phyloP scores from a whole-genome alignment of 2,797 vertebrate genomes.

The Crenichthys baileyi region DNA sequence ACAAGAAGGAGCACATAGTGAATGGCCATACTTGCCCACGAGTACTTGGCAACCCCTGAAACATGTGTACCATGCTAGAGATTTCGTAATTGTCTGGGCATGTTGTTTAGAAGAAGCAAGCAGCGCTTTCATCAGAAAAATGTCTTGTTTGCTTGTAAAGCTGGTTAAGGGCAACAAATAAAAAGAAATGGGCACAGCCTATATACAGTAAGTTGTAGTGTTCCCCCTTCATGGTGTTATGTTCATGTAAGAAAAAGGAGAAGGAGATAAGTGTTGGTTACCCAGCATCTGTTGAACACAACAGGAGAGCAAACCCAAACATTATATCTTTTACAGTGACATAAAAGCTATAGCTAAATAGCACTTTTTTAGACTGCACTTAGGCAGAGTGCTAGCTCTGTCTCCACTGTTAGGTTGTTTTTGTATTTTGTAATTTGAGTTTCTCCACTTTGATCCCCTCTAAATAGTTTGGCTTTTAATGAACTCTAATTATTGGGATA shows the following conservation, averaged over 20 bases:
- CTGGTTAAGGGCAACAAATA: neutral
- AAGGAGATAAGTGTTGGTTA: neutral
- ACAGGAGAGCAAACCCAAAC: neutral
- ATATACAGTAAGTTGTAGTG: neutral
- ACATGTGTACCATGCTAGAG: slow-evolving; percentile 5
- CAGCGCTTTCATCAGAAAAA: slow-evolving; percentile 8
- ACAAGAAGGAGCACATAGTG: slow-evolving; percentile 2
- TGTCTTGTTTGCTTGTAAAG: neutral
- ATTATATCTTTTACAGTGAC: neutral
- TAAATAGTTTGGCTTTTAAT: neutral
- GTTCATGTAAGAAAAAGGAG: neutral
- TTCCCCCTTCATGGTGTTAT: neutral
- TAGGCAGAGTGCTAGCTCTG: too few relatives aligned
- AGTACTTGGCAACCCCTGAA: neutral
- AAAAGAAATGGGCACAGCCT: neutral
- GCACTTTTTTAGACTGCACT: neutral
- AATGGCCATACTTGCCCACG: too few relatives aligned
- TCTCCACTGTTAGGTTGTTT: neutral
- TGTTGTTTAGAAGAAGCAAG: slow-evolving; percentile 2
- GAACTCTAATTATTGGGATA: neutral
- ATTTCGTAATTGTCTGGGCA: slow-evolving; percentile 1
- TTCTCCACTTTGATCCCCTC: neutral
- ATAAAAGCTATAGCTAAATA: neutral
- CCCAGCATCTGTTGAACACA: neutral
- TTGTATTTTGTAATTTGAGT: neutral